Conservation (phyloP, 2,113 vertebrate genomes). For the Petrocephalus zakoni region DNA sequence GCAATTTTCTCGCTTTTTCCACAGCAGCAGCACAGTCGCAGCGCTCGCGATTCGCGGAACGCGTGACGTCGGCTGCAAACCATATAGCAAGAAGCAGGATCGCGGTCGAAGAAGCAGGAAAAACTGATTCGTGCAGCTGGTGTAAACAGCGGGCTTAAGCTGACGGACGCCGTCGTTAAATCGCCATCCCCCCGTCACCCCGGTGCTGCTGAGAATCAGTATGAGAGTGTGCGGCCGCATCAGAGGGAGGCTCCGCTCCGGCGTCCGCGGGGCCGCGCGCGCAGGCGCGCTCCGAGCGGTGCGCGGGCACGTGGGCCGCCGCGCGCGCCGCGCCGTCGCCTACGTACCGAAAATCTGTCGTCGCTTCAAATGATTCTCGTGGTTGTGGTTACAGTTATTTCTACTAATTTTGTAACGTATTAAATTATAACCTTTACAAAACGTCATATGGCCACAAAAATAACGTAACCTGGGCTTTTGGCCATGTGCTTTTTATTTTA, state of each 20-base stretch:
- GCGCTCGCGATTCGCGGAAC: neutral
- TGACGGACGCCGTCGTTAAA: neutral
- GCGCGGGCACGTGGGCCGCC: neutral
- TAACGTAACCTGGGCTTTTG: neutral
- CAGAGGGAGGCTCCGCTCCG: constrained; percentile 33
- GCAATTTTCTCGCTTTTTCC: constrained; percentile 17
- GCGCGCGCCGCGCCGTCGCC: neutral
- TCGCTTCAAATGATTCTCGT: neutral
- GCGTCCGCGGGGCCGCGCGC: constrained; percentile 54
- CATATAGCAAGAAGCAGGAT: neutral
- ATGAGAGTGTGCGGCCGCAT: constrained; percentile 35
- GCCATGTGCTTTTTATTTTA: neutral
- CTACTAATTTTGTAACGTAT: neutral
- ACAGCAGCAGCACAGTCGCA: neutral
- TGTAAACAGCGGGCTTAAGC: constrained; percentile 1
- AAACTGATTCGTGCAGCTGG: neutral
- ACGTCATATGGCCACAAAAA: neutral
- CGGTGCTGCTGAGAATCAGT: neutral
- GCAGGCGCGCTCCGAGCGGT: constrained; percentile 31
- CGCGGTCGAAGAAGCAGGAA: neutral
- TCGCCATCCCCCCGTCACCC: constrained; percentile 7
- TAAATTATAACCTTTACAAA: neutral
- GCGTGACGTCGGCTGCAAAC: neutral
- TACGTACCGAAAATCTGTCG: neutral
- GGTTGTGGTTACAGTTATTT: neutral